Evolutionary conservation across 2,113 vertebrate genomes (phyloP).

Genomic region (Actenoides hombroni): DNA sequence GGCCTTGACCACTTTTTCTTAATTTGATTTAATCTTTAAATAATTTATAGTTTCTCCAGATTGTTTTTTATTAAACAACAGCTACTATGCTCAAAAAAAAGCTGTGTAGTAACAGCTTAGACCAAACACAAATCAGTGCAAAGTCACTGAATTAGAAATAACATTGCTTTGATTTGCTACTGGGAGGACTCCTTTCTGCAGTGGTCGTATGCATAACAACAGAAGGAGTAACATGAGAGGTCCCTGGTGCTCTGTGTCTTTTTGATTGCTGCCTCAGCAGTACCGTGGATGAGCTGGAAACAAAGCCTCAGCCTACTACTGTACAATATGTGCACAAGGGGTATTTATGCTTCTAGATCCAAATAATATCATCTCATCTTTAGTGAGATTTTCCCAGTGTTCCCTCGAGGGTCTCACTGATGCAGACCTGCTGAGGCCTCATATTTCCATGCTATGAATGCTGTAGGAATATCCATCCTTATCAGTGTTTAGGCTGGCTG

Average conservation of each 20-base stretch:
- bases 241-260: neutral
- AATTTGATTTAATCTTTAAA: neutral
- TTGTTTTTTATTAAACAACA: neutral
- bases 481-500: neutral
- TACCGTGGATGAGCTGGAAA: neutral
- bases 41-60: neutral
- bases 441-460: neutral
- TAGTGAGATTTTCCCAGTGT: neutral
- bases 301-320: neutral
- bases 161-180: neutral
- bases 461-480: neutral
- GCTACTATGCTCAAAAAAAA: fast-evolving
- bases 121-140: neutral
- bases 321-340: fast-evolving
- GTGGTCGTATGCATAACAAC: neutral
- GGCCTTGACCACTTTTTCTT: neutral
- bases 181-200: neutral
- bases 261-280: neutral
- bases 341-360: neutral
- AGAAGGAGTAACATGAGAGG: neutral
- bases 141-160: neutral
- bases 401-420: neutral
- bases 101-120: neutral
- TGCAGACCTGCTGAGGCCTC: neutral
- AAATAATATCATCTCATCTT: neutral